phyloP scores from a whole-genome alignment of 2,113 vertebrate species.

The Anhinga rufa region DNA sequence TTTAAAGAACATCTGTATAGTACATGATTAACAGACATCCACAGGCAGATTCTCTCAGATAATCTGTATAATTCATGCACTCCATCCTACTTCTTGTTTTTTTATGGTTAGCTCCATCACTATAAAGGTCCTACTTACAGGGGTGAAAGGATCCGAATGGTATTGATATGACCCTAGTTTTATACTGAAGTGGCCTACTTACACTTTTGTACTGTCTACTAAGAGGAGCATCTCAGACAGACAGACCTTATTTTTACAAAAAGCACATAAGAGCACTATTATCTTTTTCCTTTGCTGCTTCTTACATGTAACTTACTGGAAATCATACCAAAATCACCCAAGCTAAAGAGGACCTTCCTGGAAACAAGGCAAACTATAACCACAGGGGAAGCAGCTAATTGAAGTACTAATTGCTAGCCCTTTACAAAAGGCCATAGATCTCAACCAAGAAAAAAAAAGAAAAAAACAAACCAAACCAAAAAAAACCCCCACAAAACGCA shows the following conservation, averaged over 20 bases:
- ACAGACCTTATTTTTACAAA: neutral
- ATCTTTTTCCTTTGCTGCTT: neutral
- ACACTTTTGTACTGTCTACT: neutral
- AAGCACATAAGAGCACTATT: neutral
- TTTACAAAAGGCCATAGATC: neutral
- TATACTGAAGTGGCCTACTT: neutral
- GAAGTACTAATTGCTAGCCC: neutral
- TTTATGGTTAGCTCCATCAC: neutral
- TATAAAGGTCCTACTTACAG: neutral
- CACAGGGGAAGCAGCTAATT: neutral
- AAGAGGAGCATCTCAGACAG: neutral
- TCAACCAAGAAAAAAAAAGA: neutral
- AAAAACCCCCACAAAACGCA: neutral
- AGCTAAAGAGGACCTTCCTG: neutral
- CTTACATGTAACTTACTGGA: neutral
- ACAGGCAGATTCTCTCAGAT: neutral
- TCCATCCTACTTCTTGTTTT: neutral
- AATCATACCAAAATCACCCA: neutral
- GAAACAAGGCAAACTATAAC: neutral
- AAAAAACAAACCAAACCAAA: neutral
- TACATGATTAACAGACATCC: neutral
- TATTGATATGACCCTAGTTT: neutral
- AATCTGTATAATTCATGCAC: neutral
- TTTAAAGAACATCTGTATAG: neutral
- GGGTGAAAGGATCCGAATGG: neutral